phyloP scores from a whole-genome alignment of 2,888 invertebrate genomes.

The Nasonia oneida region DNA sequence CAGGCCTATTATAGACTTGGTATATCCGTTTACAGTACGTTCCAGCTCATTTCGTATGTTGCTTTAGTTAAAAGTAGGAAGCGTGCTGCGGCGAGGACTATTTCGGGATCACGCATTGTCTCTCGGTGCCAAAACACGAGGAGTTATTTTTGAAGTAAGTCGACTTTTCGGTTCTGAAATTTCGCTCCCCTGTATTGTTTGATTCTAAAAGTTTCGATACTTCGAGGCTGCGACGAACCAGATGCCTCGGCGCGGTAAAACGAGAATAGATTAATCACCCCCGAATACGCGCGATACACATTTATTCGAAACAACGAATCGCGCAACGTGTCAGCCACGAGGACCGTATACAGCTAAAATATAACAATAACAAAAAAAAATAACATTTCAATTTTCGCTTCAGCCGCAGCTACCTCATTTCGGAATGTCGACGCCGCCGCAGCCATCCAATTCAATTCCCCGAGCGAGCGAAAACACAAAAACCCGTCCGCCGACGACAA shows the following conservation, averaged over 20 bases:
- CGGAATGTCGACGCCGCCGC: not conserved
- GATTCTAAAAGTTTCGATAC: no score
- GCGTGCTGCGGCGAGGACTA: slow-evolving; percentile 19
- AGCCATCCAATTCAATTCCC: slow-evolving; percentile 47
- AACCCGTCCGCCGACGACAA: not conserved
- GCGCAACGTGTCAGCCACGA: not conserved
- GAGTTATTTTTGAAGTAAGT: slow-evolving; percentile 31
- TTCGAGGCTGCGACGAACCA: no score
- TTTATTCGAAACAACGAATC: not conserved
- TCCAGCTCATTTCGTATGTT: slow-evolving; percentile 58
- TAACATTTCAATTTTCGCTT: slow-evolving; percentile 27
- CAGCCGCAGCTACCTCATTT: slow-evolving; percentile 25
- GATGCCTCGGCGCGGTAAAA: no score
- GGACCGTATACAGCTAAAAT: not conserved
- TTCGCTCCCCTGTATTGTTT: not conserved
- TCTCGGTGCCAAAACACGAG: slow-evolving; percentile 25
- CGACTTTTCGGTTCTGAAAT: not conserved
- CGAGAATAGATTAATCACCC: no score
- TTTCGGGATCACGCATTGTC: slow-evolving; percentile 54
- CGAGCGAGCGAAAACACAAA: slow-evolving; percentile 8
- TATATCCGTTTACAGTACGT: slow-evolving; percentile 52
- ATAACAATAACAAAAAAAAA: not conserved
- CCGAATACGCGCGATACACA: not conserved
- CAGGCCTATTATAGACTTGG: slow-evolving; percentile 54
- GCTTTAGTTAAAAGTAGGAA: slow-evolving; percentile 57